Base-by-base conservation (phyloP, 23 tunicate genomes). In the Diplosoma virens region DNA sequence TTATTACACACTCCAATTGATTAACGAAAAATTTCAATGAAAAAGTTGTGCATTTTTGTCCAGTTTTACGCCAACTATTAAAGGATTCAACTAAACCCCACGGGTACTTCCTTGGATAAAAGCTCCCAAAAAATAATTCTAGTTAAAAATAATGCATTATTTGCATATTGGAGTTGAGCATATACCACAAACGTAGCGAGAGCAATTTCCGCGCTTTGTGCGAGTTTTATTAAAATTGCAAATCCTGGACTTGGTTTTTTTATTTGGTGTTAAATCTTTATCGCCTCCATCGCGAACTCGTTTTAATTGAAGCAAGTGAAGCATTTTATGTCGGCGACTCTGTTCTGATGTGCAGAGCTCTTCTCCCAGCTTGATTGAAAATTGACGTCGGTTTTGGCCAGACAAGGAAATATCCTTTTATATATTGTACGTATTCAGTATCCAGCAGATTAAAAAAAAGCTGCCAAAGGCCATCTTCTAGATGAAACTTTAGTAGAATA, bases 241-340 rank as follows among this genome's bases (percentile, higher is more conserved):
- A 41, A 41, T 41, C 50, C 50, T 41, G 50, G 52, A 67, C 52
- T 67, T 67, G 3, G 50, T 67, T 35, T 26, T 34, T 67, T 67
- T 67, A 36, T 67, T 67, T 52, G 74, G 52, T 67, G 74, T 50
- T 67, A 67, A 67, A 17, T 67, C 52, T 67, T 37, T 52, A 34
- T 67, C 74, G 17, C 74, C 74, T 67, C 25, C 74, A 67, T 34
- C 74, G 74, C 52, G 52, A 67, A 67, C 74, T 35, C 74, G 25
- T 34, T 67, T 67, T 52, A 67, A 34, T 67, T 26, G 74, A n/a
- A 63, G 69, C 69, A 63, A 63, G 29, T 63, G 69, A 37, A 22
- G 74, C 52, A 67, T 36, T 36, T 67, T 26, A 67, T 67, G 50
- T 67, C 52, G 69, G 34, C 69, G 36, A 63, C 69, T 41, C 50